A percentile compares a stretch with the other conserved stretches of the same genome.
phyloP scores from a whole-genome alignment of 2,797 vertebrate species.

The Liparis tanakae region DNA sequence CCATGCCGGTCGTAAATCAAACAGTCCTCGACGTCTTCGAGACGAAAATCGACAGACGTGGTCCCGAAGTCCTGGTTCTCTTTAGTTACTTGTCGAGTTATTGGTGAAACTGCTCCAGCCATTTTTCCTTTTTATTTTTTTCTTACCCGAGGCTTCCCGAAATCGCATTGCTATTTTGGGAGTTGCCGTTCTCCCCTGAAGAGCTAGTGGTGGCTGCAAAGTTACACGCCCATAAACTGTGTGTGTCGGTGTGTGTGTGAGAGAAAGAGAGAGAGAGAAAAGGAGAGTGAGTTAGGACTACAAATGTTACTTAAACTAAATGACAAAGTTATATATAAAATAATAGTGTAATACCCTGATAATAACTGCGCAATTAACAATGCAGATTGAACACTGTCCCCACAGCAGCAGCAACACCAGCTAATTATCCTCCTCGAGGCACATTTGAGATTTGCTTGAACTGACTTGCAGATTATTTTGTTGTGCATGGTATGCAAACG shows the following conservation, averaged over 20 bases:
- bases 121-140: slow-evolving; percentile 55
- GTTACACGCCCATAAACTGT: slow-evolving; percentile 71
- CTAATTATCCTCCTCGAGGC: not conserved
- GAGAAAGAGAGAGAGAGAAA: not conserved
- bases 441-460: not conserved
- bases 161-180: slow-evolving; percentile 72
- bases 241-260: slow-evolving; percentile 3
- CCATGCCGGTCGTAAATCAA: slow-evolving; percentile 83
- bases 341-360: not conserved
- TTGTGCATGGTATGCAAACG: not conserved
- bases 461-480: not conserved
- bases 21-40: slow-evolving; percentile 78
- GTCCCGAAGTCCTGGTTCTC: not conserved
- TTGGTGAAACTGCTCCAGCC: slow-evolving; percentile 70
- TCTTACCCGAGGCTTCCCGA: slow-evolving; percentile 30
- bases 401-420: not conserved
- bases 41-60: slow-evolving; percentile 26
- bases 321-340: not conserved
- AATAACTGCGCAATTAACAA: too few relatives aligned
- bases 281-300: not conserved
- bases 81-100: slow-evolving; percentile 84
- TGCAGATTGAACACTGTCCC: not conserved
- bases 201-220: slow-evolving; percentile 35
- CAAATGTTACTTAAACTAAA: not conserved
- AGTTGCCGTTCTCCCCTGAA: slow-evolving; percentile 48